A percentile compares a stretch with the other conserved stretches of the same genome.
These are phyloP conservation scores for Siphamia tubifer DNA, from an alignment of 2,113 vertebrate genomes.

Conservation along the genomic window DNA sequence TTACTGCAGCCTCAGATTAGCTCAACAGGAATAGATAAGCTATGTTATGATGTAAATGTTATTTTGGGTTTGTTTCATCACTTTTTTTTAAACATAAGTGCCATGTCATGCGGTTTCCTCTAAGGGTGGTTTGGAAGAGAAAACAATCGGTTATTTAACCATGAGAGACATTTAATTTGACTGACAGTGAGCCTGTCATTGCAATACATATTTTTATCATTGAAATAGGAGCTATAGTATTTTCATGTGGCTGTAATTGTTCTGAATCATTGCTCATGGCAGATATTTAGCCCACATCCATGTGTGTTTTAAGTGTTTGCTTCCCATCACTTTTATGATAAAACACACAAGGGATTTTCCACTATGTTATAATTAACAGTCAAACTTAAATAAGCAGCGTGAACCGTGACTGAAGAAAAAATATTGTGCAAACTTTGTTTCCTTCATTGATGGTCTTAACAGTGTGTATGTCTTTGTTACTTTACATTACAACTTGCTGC, in stretches of 20 bases:
- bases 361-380: constrained; percentile 49
- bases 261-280: constrained; percentile 48
- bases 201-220: constrained; percentile 50
- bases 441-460: constrained; percentile 66
- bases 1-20: constrained; percentile 28
- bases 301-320: constrained; percentile 53
- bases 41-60: constrained; percentile 52
- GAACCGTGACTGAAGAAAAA: constrained; percentile 56
- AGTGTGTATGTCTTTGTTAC: constrained; percentile 74
- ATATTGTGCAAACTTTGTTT: constrained; percentile 68
- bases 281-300: constrained; percentile 55
- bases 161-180: constrained; percentile 12
- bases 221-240: constrained; percentile 52
- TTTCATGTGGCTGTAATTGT: constrained; percentile 65
- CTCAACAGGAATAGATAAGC: background rate
- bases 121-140: background rate
- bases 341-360: constrained; percentile 31
- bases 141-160: constrained; percentile 3
- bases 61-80: constrained; percentile 27
- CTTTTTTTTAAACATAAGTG: constrained; percentile 65
- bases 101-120: constrained; percentile 62
- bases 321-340: constrained; percentile 59
- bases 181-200: constrained; percentile 31
- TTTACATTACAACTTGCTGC: constrained; percentile 75
- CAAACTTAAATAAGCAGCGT: constrained; percentile 48